Conservation (phyloP, 2,113 vertebrate genomes). For the Phycodurus eques region DNA sequence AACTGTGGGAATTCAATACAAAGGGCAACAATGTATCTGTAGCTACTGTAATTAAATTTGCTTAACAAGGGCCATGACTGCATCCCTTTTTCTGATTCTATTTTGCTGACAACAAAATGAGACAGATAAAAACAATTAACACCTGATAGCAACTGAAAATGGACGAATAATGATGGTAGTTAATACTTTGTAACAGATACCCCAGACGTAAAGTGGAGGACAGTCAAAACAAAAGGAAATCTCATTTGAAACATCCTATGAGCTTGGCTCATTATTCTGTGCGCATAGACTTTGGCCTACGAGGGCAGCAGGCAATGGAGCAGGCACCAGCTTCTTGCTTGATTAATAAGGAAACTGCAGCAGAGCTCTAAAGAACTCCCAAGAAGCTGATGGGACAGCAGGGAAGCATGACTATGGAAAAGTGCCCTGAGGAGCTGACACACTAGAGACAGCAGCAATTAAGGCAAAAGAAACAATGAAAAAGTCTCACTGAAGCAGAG, state of each 20-base stretch:
- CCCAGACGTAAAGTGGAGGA: conserved; percentile 48
- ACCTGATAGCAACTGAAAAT: conserved; percentile 39
- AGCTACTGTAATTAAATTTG: conserved; percentile 9
- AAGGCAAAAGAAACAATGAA: conserved; percentile 1
- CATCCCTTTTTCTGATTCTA: conserved; percentile 20
- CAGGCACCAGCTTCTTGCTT: conserved; percentile 81
- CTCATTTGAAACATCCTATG: conserved; percentile 74
- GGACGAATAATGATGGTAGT: conserved; percentile 38
- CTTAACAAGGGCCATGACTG: conserved; percentile 31
- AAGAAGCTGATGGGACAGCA: conserved; percentile 64
- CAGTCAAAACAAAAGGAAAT: conserved; percentile 75
- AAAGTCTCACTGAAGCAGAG: not conserved
- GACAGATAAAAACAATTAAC: conserved; percentile 54
- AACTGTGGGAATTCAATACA: conserved; percentile 21
- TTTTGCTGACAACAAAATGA: conserved; percentile 24
- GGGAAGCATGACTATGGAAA: conserved; percentile 54
- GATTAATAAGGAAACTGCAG: conserved; percentile 87
- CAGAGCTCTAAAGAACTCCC: conserved; percentile 69
- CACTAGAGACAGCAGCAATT: conserved; percentile 46
- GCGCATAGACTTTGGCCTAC: conserved; percentile 69
- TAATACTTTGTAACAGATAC: conserved; percentile 62
- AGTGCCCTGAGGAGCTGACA: conserved; percentile 31
- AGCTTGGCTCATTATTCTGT: conserved; percentile 78
- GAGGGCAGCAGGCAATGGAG: conserved; percentile 65
- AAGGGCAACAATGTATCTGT: conserved; percentile 11